Percentiles rank a stretch among this genome's conserved stretches.
Evolutionary conservation across 2,888 invertebrate species (phyloP).

Genomic region (Galerucella nymphaeae): DNA sequence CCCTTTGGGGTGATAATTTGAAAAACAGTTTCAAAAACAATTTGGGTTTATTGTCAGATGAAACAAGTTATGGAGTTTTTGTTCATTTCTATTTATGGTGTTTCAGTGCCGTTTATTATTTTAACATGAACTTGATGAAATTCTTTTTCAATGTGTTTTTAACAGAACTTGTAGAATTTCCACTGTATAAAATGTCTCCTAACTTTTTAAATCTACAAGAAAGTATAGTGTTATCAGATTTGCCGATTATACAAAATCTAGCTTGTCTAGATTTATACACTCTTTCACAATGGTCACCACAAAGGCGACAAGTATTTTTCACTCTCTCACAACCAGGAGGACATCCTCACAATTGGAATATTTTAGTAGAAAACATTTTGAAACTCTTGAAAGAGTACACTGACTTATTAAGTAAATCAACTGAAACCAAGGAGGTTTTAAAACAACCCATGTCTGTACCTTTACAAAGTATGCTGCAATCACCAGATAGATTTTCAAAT

Average conservation of each 20-base stretch:
- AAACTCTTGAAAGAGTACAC: constrained; percentile 74
- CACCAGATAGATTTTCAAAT: constrained; percentile 52
- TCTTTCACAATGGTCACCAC: constrained; percentile 72
- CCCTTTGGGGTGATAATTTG: constrained; percentile 70
- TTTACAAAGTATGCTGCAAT: constrained; percentile 34
- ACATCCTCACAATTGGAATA: constrained; percentile 89
- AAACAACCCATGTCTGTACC: constrained; percentile 32
- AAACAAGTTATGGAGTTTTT: constrained; percentile 67
- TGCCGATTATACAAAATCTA: constrained; percentile 79
- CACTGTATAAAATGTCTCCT: constrained; percentile 67
- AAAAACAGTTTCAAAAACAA: constrained; percentile 67
- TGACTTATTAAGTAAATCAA: constrained; percentile 69
- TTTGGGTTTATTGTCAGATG: constrained; percentile 67
- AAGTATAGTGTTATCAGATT: constrained; percentile 70
- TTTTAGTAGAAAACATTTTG: constrained; percentile 74
- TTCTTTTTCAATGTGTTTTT: constrained; percentile 77
- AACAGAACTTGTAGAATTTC: constrained; percentile 77
- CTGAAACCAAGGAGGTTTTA: constrained; percentile 47
- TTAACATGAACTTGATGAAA: constrained; percentile 78
- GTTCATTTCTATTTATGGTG: constrained; percentile 73
- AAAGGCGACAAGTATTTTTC: constrained; percentile 75
- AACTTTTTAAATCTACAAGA: constrained; percentile 69
- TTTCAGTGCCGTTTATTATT: constrained; percentile 75
- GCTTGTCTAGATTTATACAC: constrained; percentile 80
- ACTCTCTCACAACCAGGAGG: constrained; percentile 84